A percentile compares a stretch with the other conserved stretches of the same genome.
These are phyloP conservation scores for Syngnathus acus DNA, from an alignment of 2,797 vertebrate species.

Conservation along the genomic window DNA sequence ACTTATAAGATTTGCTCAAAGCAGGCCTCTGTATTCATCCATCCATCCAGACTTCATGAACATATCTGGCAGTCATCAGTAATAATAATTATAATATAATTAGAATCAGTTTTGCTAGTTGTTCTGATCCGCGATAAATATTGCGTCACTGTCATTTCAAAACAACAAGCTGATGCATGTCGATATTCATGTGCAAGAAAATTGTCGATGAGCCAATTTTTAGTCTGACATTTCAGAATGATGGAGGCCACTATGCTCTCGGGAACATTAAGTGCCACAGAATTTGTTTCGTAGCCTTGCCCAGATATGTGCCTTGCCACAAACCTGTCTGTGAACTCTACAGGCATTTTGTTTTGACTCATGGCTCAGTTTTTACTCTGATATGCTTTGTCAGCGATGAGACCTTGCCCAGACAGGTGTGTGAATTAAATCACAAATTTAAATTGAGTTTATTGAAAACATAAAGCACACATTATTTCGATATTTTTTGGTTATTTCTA, in stretches of 20 bases:
- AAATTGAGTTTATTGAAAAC: too few relatives aligned
- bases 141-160: background rate
- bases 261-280: background rate
- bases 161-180: background rate
- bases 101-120: too few relatives aligned
- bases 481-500: too few relatives aligned
- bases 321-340: conserved; percentile 2
- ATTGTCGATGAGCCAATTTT: conserved; percentile 4
- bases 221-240: conserved; percentile 4
- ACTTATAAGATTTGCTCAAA: background rate
- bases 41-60: too few relatives aligned
- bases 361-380: conserved; percentile 4
- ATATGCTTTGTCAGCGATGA: background rate
- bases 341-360: conserved; percentile 3
- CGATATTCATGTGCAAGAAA: background rate
- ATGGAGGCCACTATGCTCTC: background rate
- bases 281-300: conserved; percentile 5
- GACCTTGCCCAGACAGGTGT: background rate
- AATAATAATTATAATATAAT: conserved; percentile 21
- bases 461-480: too few relatives aligned
- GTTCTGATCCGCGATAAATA: too few relatives aligned
- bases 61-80: conserved; percentile 51
- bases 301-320: conserved; percentile 6
- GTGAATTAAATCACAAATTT: background rate
- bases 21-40: background rate